Base-by-base conservation (phyloP, 2,113 vertebrate species). In the Sinocyclocheilus anophthalmus region DNA sequence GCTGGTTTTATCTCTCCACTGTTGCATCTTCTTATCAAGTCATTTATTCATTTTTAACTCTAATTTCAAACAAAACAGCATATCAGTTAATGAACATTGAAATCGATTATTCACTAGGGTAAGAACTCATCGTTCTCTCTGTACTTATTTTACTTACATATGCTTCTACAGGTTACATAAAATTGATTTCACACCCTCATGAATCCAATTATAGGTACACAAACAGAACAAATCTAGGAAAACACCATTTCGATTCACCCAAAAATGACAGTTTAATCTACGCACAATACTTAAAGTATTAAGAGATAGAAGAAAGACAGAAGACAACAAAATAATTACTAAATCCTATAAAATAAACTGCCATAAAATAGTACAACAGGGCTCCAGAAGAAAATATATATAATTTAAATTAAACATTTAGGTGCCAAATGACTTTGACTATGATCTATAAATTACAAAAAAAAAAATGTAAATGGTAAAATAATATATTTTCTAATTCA, bases 31-130 rank as follows among this genome's bases (percentile, higher is more conserved):
- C 88, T 92, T 89, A 88, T 93, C 92, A 82, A 93, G 93, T 93
- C 90, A 94, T 94, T 92, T 93, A 93, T 93, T 89, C 88, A 92
- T 81, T 92, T 93, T 92, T 92, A 94, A 92, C 90, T 92, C 76
- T 88, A 84, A 92, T 45, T 92, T 92, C 24, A 92, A 93, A 94
- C 88, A 92, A 92, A 94, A 93, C 91, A 84, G 84, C 90, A 90
- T 91, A 84, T 92, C 80, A 92, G 89, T 91, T 90, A 88, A 93
- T 93, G 91, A 92, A 91, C 90, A 91, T 87, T 90, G 82, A 92
- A 85, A 92, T 90, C 85, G 24, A 83, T 22, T 76, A 91, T 86
- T 91, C 81, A 91, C 90, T 88, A 92, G 86, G 88, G 86, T 91
- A 24, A 80, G 33, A 76, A 81, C 76, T 81, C 69, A 89, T 84